Conservation (phyloP, 2,113 vertebrate species). For the Perca schrenkii region DNA sequence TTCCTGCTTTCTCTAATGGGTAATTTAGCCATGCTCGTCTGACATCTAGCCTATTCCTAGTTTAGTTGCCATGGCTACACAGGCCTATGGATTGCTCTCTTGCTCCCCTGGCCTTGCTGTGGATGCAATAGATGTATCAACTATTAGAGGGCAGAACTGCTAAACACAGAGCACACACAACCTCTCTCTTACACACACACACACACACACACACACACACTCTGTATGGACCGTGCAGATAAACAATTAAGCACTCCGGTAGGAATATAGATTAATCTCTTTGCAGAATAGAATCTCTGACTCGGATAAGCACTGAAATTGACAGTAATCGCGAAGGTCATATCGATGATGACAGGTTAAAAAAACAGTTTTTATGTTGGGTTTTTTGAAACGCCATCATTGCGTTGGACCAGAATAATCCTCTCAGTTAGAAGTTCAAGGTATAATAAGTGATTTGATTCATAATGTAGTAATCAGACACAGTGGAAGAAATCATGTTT, state of each 20-base stretch:
- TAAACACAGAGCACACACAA: slow-evolving; percentile 58
- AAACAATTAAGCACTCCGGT: slow-evolving; percentile 50
- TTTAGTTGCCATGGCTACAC: slow-evolving; percentile 88
- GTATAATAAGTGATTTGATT: neutral
- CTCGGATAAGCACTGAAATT: slow-evolving; percentile 13
- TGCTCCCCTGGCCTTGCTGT: slow-evolving; percentile 78
- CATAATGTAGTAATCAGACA: neutral
- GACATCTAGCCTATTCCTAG: slow-evolving; percentile 87
- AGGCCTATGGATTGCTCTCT: slow-evolving; percentile 84
- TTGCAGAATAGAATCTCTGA: slow-evolving; percentile 26
- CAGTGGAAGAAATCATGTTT: neutral
- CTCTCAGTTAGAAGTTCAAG: neutral
- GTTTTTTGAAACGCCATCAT: neutral
- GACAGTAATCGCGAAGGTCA: neutral
- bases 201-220: slow-evolving; percentile 5
- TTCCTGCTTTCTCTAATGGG: slow-evolving; percentile 86
- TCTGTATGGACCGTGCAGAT: slow-evolving; percentile 26
- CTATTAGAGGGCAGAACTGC: slow-evolving; percentile 75
- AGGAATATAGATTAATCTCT: slow-evolving; percentile 37
- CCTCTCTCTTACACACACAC: slow-evolving; percentile 32
- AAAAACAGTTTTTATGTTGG: neutral
- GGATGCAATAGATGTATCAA: slow-evolving; percentile 82
- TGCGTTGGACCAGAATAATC: neutral
- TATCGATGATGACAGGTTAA: slow-evolving; percentile 19
- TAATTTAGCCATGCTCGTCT: slow-evolving; percentile 88